Conservation (phyloP, 2,797 vertebrate species). For the Poecilia wingei region DNA sequence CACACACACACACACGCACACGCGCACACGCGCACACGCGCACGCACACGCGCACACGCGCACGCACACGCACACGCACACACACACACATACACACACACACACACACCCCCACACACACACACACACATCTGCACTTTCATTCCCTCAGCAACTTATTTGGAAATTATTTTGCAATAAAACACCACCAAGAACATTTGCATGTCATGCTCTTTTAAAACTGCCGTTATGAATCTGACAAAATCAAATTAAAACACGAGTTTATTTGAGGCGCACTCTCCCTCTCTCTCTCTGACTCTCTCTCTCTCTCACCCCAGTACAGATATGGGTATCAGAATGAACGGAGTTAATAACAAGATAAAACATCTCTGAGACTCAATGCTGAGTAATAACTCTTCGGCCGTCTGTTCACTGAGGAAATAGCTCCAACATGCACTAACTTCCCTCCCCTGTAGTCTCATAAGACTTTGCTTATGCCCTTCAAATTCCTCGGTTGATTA, state of each 20-base stretch:
- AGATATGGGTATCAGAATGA: conserved; percentile 77
- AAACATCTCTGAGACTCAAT: conserved; percentile 89
- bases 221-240: conserved; percentile 84
- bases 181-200: conserved; percentile 77
- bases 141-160: conserved; percentile 79
- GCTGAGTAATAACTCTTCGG: conserved; percentile 89
- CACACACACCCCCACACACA: background rate
- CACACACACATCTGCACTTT: conserved; percentile 49
- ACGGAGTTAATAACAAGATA: conserved; percentile 82
- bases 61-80: no score
- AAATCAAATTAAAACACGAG: conserved; percentile 83
- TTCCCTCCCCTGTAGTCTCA: conserved; percentile 16
- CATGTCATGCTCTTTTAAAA: conserved; percentile 84
- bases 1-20: no score
- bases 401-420: conserved; percentile 65
- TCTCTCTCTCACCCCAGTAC: conserved; percentile 58
- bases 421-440: conserved; percentile 48
- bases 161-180: conserved; percentile 84
- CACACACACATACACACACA: no score
- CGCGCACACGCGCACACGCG: no score
- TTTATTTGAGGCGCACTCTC: conserved; percentile 77
- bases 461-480: conserved; percentile 27
- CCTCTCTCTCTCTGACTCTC: no score
- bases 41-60: no score
- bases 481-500: background rate